Evolutionary conservation across 2,797 vertebrate genomes (phyloP).

Genomic region (Phylloscopus collybita): DNA sequence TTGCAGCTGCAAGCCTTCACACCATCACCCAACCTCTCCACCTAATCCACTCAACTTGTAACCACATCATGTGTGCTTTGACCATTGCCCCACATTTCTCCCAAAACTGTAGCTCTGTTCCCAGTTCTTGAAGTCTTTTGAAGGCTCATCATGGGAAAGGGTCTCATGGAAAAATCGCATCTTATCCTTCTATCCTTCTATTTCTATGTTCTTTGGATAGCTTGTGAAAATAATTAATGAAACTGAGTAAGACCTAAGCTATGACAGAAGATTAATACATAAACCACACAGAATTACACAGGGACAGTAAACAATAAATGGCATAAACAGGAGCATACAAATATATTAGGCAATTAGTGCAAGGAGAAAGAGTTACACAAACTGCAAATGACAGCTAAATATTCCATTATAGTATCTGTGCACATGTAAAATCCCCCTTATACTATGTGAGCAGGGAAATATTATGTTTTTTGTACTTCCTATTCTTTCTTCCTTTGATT

Average conservation of each 20-base stretch:
- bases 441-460: background rate
- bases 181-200: background rate
- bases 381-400: background rate
- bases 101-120: background rate
- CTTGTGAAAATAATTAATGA: background rate
- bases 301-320: background rate
- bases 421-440: background rate
- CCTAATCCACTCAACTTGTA: fast-evolving
- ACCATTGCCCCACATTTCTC: background rate
- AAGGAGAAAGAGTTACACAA: background rate
- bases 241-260: fast-evolving
- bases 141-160: background rate
- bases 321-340: background rate
- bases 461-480: background rate
- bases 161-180: background rate
- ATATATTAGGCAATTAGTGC: background rate
- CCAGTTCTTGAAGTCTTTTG: background rate
- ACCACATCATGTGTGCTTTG: background rate
- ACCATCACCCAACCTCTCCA: background rate
- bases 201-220: background rate
- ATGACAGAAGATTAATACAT: background rate
- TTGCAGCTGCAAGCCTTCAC: background rate
- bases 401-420: background rate
- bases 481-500: background rate
- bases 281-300: background rate